phyloP scores from a whole-genome alignment of 2,888 invertebrate species.

The Tiliacea citrago region DNA sequence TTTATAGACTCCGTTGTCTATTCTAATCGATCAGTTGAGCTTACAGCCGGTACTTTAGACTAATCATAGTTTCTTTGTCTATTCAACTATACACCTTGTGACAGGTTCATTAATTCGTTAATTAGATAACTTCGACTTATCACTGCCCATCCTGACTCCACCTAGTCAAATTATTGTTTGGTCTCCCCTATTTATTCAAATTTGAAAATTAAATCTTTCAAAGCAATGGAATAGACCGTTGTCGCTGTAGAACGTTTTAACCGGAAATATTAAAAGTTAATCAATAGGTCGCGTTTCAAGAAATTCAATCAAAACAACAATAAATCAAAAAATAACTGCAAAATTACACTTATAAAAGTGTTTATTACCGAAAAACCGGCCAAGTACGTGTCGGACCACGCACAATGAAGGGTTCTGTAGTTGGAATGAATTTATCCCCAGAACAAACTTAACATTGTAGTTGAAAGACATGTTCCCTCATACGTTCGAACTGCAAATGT shows the following conservation, averaged over 20 bases:
- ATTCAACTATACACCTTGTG: background rate
- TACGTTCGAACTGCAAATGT: no score
- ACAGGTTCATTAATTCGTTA: constrained; percentile 3
- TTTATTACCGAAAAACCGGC: background rate
- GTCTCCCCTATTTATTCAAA: background rate
- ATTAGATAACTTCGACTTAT: background rate
- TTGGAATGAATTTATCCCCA: no score
- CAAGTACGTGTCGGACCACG: no score
- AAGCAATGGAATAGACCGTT: background rate
- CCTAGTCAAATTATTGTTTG: background rate
- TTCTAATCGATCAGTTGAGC: constrained; percentile 69
- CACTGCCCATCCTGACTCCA: background rate
- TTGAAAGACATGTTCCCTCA: no score
- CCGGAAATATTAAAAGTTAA: background rate
- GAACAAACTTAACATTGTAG: no score
- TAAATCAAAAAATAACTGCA: constrained; percentile 15
- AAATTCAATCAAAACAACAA: background rate
- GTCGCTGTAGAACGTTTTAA: background rate
- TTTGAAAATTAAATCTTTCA: background rate
- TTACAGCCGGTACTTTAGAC: constrained; percentile 18
- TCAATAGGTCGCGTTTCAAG: background rate
- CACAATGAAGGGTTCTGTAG: no score
- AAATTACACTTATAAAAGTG: background rate
- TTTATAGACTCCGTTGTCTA: constrained; percentile 65
- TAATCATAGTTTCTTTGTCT: constrained; percentile 9